Base-by-base conservation (phyloP, 1,140 invertebrate species). In the Planococcus citri region DNA sequence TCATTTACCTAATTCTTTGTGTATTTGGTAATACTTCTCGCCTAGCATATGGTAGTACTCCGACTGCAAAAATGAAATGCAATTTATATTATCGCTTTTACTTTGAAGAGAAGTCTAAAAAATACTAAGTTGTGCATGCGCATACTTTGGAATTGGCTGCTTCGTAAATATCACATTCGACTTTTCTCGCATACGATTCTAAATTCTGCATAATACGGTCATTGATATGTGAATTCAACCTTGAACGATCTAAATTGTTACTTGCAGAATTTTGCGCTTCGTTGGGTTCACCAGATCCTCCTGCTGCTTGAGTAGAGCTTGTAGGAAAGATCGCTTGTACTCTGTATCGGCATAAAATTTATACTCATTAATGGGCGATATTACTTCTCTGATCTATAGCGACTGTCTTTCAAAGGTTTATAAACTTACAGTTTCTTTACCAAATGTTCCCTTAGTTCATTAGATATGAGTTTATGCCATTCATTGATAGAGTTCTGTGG, bases 21-120 rank as follows among this genome's bases (percentile, higher is more conserved):
- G 96, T 72, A 99, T 99, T 80, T 99, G 99, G 77, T 99, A 99
- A 73, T 99, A 99, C 79, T 99, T 99, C 76, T 99, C 96, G 0
- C 97, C 97, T 21, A 99, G 79, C 64, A 98, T 79, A 78, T 99
- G 96, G 79, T 99, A 99, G 80, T 99, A 99, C 76, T 98, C 94
- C 17, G 96, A 97, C 76, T 84, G 75, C 14, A 76, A 77, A 68
- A 27, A 68, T 9, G 60, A 61, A 27, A 27, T 37, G 6, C 6
- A 37, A 37, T 37, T 14, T 6, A 8, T 37, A 8, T n/a, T n/a
- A n/a, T 37, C 14, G n/a, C n/a, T n/a, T n/a, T n/a, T n/a, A n/a
- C n/a, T n/a, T n/a, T n/a, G n/a, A n/a, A n/a, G n/a, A n/a, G n/a
- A n/a, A n/a, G n/a, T n/a, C n/a, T n/a, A n/a, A n/a, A 41, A 10